Evolutionary conservation across 1,140 invertebrate species (phyloP), one percentile per base, ranked within the genome.

Genomic region (Penaeus indicus): DNA sequence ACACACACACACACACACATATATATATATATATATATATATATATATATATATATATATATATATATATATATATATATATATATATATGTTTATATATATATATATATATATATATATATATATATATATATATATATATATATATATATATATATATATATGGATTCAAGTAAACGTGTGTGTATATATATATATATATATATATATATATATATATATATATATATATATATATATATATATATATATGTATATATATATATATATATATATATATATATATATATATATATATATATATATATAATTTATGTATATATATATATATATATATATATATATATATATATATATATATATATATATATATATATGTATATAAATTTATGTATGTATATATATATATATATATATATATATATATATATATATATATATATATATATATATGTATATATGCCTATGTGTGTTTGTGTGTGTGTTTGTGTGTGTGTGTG

Each of bases 221-320:
- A 69, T 25, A 69, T 69, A 69, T 69, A 69, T 69, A 69, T 69
- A 69, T 69, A 69, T 69, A 69, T 69, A 32, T 69, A 69, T 69
- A 69, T 18, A 69, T 69, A 69, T 69, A 69, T 18, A 69, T 69
- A 69, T 18, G 19, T 32, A 69, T 18, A 69, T 69, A 69, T 69
- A 69, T 27, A 69, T 69, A 69, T 69, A 69, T 69, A 69, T 69
- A 69, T 69, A 69, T 69, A 69, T 69, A 27, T 69, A 69, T 69
- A 27, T 69, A 27, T 69, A 32, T 18, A 11, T 18, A 32, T 18
- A 69, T 18, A 69, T 11, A 69, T 18, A 69, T 11, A 69, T 18
- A 69, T 11, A 69, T 69, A 69, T 32, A 69, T 69, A 69, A 3
- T 10, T 13, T 69, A 69, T 18, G 19, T 18, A 69, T 18, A 21